Base-by-base conservation (phyloP, 2,113 vertebrate genomes). In the Hylia prasina region DNA sequence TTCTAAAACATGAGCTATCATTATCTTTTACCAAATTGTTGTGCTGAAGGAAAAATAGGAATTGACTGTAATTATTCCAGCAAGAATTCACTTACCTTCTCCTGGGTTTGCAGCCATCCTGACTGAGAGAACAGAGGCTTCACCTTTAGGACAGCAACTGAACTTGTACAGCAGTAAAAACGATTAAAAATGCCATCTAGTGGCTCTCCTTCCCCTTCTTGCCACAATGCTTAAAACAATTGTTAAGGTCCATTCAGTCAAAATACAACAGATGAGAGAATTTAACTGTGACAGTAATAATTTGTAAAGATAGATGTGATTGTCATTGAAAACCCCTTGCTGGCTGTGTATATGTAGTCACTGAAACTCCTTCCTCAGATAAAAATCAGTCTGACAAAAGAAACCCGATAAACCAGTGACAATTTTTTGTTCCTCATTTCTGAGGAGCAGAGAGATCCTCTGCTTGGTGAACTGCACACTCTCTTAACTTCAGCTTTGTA, bases 181-280 rank as follows among this genome's bases (percentile, higher is more conserved):
- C 42, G 51, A 35, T 60, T 85, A 3, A 61, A 92, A 78, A 57
- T 88, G 96, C 95, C 95, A 61, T 47, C 95, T 96, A 82, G 64
- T 84, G 96, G 92, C 27, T 57, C 21, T 73, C 5, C 21, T 73
- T 40, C 54, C 39, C 5, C 20, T 58, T 42, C 60, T 78, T 51
- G 57, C 18, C 37, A 30, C 15, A 21, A 33, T 0, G 3, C 18
- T 65, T 33, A 15, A 37, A 86, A 45, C 10, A 15, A 35, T 9
- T 83, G 56, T 70, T 31, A 42, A 76, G 40, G 57, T 11, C 2
- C 14, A 27, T 65, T 68, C 12, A 33, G 23, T 45, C 31, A 47
- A 68, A 85, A 63, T 30, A 33, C 15, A 53, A 25, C 20, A 50
- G 20, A 27, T 21, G 8, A 53, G 51, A 68, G 7, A 78, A 56